Evolutionary conservation across 1,140 invertebrate species (phyloP).

Genomic region (Micrasema longulum): DNA sequence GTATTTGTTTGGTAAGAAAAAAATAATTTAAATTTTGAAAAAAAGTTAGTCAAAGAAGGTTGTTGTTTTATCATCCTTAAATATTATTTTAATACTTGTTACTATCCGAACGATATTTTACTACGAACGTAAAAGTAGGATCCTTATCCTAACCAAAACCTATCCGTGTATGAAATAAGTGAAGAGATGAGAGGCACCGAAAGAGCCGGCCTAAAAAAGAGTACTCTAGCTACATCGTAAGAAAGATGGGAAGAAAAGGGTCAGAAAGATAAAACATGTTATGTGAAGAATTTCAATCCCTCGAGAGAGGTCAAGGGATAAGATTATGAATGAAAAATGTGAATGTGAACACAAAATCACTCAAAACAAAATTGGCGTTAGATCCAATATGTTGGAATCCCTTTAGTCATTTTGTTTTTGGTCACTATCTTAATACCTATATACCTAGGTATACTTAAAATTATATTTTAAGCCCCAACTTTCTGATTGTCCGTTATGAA

Average conservation of each 20-base stretch:
- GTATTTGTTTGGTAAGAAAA: no score
- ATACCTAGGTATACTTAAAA: no score
- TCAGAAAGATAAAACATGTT: background rate
- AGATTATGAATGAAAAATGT: slow-evolving; percentile 10
- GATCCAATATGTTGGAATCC: no score
- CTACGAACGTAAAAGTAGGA: background rate
- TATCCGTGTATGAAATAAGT: slow-evolving; percentile 36
- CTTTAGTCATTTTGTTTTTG: no score
- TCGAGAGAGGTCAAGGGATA: background rate
- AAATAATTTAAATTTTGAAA: no score
- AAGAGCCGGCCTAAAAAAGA: background rate
- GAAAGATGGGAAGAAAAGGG: slow-evolving; percentile 12
- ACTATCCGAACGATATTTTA: no score
- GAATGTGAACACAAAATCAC: background rate
- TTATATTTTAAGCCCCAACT: no score
- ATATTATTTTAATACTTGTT: no score
- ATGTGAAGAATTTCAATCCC: slow-evolving; percentile 19
- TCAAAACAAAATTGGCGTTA: no score
- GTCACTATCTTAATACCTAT: no score
- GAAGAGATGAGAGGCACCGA: background rate
- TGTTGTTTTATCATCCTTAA: slow-evolving; percentile 2
- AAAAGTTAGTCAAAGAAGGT: no score
- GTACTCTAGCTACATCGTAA: background rate
- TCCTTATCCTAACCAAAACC: slow-evolving; percentile 2
- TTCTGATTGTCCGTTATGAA: no score